Evolutionary conservation across 2,113 vertebrate species (phyloP).

Genomic region (Sinocyclocheilus maitianheensis): DNA sequence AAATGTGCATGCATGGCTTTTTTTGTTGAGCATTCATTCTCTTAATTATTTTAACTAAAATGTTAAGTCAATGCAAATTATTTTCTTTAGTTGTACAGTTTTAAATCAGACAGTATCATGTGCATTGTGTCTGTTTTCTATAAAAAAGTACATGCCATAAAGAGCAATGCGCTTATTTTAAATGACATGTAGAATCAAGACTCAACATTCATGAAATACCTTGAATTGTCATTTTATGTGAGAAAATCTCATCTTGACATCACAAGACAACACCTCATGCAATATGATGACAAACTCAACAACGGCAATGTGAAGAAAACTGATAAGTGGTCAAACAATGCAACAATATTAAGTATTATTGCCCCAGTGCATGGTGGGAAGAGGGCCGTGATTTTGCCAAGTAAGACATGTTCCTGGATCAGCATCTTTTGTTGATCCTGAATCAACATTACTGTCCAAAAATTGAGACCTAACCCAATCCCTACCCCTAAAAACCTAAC

Average conservation of each 20-base stretch:
- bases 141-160: background rate
- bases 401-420: too few species aligned
- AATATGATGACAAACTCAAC: background rate
- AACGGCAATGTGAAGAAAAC: background rate
- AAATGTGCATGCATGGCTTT: background rate
- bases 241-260: background rate
- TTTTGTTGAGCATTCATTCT: background rate
- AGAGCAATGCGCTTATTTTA: background rate
- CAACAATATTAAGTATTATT: background rate
- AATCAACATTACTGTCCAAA: too few species aligned
- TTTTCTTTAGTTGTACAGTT: background rate
- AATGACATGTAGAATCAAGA: background rate
- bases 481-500: too few species aligned
- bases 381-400: background rate
- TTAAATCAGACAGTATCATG: background rate
- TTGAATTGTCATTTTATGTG: background rate
- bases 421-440: too few species aligned
- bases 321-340: background rate
- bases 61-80: background rate
- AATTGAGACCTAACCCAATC: too few species aligned
- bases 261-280: background rate
- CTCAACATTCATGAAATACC: background rate
- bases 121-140: background rate
- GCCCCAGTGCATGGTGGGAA: background rate
- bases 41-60: background rate